phyloP scores from a whole-genome alignment of 2,797 vertebrate genomes.

The Alectoris magna region DNA sequence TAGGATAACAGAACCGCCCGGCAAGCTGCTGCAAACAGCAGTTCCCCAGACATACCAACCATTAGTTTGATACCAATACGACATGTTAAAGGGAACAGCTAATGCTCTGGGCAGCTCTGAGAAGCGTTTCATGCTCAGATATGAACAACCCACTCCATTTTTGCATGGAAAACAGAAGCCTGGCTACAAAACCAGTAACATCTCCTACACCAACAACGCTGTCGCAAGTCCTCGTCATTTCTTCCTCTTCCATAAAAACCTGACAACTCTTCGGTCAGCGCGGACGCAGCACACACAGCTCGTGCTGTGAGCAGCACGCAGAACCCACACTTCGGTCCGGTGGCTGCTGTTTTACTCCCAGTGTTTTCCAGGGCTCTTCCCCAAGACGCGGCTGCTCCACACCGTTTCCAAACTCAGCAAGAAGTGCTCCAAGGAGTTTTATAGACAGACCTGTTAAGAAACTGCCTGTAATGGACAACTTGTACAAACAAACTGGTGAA shows the following conservation, averaged over 20 bases:
- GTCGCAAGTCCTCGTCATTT: neutral
- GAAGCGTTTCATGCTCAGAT: neutral
- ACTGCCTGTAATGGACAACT: neutral
- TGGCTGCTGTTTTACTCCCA: neutral
- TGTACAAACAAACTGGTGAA: neutral
- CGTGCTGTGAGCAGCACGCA: rapidly evolving
- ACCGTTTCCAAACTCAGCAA: neutral
- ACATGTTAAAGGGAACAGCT: neutral
- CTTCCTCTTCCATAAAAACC: neutral
- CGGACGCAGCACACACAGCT: neutral
- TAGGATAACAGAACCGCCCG: neutral
- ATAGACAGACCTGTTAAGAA: neutral
- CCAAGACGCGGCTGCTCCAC: neutral
- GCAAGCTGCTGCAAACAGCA: neutral
- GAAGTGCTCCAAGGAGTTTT: neutral
- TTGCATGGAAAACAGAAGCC: constrained; percentile 20
- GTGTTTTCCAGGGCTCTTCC: neutral
- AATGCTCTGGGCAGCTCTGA: constrained; percentile 18
- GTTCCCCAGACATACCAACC: neutral
- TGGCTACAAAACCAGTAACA: constrained; percentile 19
- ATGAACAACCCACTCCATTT: constrained; percentile 5
- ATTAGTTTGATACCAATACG: neutral
- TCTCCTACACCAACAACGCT: neutral
- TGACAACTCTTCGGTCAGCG: neutral
- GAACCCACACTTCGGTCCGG: neutral